These are phyloP conservation scores for Norana najaformis DNA, from an alignment of 2,888 invertebrate species.

Conservation along the genomic window DNA sequence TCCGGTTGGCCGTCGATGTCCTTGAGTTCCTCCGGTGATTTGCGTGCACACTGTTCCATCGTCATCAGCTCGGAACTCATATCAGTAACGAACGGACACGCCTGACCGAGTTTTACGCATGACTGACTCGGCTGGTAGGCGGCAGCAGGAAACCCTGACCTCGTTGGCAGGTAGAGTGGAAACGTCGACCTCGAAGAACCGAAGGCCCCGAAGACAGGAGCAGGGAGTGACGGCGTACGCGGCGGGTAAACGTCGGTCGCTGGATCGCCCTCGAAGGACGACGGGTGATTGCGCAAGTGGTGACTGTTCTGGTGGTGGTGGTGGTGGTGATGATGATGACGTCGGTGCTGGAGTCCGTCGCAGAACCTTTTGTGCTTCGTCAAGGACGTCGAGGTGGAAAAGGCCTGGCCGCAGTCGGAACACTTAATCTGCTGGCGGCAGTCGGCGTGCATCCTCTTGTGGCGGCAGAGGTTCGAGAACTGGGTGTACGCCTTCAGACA, in stretches of 20 bases:
- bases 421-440: slow-evolving; percentile 91
- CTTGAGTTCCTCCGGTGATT: background rate
- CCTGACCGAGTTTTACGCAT: background rate
- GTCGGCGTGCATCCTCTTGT: slow-evolving; percentile 96
- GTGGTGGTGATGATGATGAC: slow-evolving; percentile 32
- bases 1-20: background rate
- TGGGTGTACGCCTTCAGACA: slow-evolving; percentile 97
- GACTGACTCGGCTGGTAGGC: background rate
- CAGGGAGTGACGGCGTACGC: background rate
- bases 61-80: background rate
- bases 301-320: slow-evolving; percentile 37
- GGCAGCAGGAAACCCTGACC: background rate
- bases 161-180: background rate
- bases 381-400: slow-evolving; percentile 86
- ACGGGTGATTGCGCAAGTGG: slow-evolving; percentile 21
- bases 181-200: background rate
- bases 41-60: background rate
- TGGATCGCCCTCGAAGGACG: background rate
- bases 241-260: background rate
- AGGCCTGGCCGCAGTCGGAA: slow-evolving; percentile 88
- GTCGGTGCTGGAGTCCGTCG: slow-evolving; percentile 69
- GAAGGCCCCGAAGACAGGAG: background rate
- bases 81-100: background rate
- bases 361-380: slow-evolving; percentile 95
- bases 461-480: slow-evolving; percentile 98